Evolutionary conservation across 2,888 invertebrate genomes (phyloP).

Genomic region (Alviniconcha strummeri): DNA sequence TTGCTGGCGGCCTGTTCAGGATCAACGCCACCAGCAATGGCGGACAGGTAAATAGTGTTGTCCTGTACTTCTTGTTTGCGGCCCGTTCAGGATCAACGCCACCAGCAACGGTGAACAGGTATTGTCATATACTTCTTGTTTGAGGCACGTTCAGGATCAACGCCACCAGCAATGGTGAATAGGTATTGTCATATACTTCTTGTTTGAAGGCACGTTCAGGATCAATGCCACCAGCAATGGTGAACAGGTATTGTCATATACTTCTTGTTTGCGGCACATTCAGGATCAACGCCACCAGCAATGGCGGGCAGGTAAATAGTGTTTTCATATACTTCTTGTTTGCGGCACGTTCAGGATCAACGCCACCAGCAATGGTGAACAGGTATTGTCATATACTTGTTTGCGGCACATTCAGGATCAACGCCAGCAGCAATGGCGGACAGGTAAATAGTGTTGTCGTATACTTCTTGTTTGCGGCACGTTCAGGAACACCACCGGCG

Average conservation of each 20-base stretch:
- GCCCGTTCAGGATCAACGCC: background rate
- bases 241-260: too few relatives aligned
- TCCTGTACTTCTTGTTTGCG: background rate
- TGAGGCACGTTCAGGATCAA: conserved; percentile 50
- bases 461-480: background rate
- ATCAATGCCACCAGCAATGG: too few relatives aligned
- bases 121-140: conserved; percentile 14
- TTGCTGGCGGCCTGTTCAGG: conserved; percentile 45
- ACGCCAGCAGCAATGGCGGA: conserved; percentile 59
- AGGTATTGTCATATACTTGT: conserved; percentile 12
- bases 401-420: conserved; percentile 48
- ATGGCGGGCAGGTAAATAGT: too few relatives aligned
- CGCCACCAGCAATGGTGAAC: too few relatives aligned
- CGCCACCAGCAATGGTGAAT: conserved; percentile 58
- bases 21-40: conserved; percentile 59
- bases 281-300: too few relatives aligned
- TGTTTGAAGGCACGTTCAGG: conserved; percentile 36
- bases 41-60: conserved; percentile 48
- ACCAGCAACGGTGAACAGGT: conserved; percentile 45
- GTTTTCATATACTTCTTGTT: background rate
- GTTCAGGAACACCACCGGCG: background rate
- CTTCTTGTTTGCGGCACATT: too few relatives aligned
- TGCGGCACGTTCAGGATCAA: background rate
- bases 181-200: conserved; percentile 37
- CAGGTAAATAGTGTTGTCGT: conserved; percentile 42